These are phyloP conservation scores for Mylabris phalerata DNA, from an alignment of 1,140 invertebrate genomes.

Conservation along the genomic window DNA sequence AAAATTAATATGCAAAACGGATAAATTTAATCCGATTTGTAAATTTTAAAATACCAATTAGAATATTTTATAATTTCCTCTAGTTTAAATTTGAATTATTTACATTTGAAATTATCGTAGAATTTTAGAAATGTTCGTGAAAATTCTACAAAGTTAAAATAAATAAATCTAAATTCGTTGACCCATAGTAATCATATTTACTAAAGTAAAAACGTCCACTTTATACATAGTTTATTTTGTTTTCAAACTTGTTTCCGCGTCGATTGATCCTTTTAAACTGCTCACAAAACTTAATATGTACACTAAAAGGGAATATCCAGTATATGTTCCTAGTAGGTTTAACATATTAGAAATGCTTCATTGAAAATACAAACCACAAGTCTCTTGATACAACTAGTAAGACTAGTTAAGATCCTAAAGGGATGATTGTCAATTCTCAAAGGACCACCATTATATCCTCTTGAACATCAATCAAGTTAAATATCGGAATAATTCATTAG, in stretches of 20 bases:
- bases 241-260: slow-evolving; percentile 16
- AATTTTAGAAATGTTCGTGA: too few species aligned
- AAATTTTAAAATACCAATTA: too few species aligned
- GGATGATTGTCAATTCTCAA: neutral
- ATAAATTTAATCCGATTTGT: too few species aligned
- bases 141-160: slow-evolving; percentile 2
- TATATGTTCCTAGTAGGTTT: slow-evolving; percentile 11
- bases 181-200: slow-evolving; percentile 10
- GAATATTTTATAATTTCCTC: too few species aligned
- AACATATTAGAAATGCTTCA: slow-evolving; percentile 14
- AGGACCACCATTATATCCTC: too few species aligned
- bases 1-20: too few species aligned
- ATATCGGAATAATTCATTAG: neutral
- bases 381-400: slow-evolving; percentile 1
- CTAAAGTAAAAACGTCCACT: slow-evolving; percentile 11
- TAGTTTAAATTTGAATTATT: too few species aligned
- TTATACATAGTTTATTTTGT: slow-evolving; percentile 16
- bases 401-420: neutral
- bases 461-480: too few species aligned
- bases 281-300: slow-evolving; percentile 17
- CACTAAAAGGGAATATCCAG: slow-evolving; percentile 16
- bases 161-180: slow-evolving; percentile 7
- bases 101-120: too few species aligned
- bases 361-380: slow-evolving; percentile 1
- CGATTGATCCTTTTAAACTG: slow-evolving; percentile 16